Percentiles rank a stretch among this genome's conserved stretches.
phyloP scores from a whole-genome alignment of 2,113 vertebrate genomes.

The Acanthochromis polyacanthus region DNA sequence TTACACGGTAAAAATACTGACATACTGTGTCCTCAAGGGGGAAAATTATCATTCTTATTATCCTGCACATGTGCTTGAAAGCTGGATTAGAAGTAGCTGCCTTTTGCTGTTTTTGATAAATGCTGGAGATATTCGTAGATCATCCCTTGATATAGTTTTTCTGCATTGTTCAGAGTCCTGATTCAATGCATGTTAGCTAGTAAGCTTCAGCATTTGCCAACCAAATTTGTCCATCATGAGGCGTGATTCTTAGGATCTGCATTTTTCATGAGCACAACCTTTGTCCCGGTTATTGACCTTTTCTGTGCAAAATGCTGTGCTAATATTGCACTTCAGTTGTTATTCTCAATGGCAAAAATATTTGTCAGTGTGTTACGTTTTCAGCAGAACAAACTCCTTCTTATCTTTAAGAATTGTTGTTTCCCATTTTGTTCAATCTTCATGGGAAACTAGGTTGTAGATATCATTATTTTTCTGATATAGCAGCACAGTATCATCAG shows the following conservation, averaged over 20 bases:
- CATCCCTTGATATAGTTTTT: neutral
- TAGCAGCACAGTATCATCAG: neutral
- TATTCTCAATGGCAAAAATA: too few species aligned
- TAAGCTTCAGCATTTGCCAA: neutral
- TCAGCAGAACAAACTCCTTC: too few species aligned
- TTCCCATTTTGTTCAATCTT: too few species aligned
- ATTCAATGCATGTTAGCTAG: neutral
- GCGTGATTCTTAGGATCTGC: too few species aligned
- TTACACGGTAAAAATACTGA: neutral
- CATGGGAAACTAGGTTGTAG: too few species aligned
- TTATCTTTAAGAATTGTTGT: too few species aligned
- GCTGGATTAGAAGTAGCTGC: neutral
- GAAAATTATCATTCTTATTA: neutral
- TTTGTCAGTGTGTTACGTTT: too few species aligned
- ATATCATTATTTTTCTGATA: neutral
- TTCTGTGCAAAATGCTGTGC: too few species aligned
- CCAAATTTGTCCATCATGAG: neutral
- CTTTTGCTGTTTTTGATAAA: neutral
- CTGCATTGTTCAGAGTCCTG: neutral
- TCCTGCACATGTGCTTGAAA: neutral
- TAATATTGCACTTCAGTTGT: too few species aligned
- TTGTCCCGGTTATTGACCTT: too few species aligned
- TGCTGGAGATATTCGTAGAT: neutral
- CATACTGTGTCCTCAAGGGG: neutral
- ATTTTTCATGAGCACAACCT: too few species aligned